Percentiles rank a stretch among this genome's conserved stretches.
These are phyloP conservation scores for Andrena marginata DNA, from an alignment of 2,888 invertebrate species.

Conservation along the genomic window DNA sequence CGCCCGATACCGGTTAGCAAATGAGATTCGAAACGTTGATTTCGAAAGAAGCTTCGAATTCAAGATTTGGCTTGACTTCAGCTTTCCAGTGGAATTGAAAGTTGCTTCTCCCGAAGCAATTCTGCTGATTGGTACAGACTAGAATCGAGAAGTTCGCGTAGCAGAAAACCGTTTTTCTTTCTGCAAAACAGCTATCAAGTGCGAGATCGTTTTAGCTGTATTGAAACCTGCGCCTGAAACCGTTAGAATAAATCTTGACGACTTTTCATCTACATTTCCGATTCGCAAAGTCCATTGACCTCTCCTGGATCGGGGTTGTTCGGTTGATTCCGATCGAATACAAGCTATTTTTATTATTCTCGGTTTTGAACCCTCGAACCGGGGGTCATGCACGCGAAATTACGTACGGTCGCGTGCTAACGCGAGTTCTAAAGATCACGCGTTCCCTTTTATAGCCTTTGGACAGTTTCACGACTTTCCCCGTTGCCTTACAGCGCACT, in stretches of 20 bases:
- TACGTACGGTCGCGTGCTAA: slow-evolving; percentile 54
- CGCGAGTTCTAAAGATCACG: slow-evolving; percentile 35
- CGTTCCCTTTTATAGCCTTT: slow-evolving; percentile 22
- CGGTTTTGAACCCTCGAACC: slow-evolving; percentile 28
- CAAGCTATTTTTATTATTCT: slow-evolving; percentile 30
- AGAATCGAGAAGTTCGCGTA: slow-evolving; percentile 18
- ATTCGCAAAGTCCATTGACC: background rate
- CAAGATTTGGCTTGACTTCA: background rate
- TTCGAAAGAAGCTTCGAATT: background rate
- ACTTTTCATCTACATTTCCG: no score
- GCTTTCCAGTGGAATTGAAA: background rate
- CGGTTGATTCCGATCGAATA: slow-evolving; percentile 8
- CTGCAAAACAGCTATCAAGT: background rate
- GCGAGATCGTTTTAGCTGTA: no score
- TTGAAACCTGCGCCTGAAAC: no score
- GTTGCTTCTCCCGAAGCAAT: slow-evolving; percentile 34
- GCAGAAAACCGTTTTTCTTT: background rate
- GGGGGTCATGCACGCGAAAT: slow-evolving; percentile 55
- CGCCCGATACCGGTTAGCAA: background rate
- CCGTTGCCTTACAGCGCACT: background rate
- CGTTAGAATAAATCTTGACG: no score
- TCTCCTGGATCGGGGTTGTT: background rate
- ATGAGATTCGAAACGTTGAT: background rate
- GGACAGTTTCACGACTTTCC: slow-evolving; percentile 27
- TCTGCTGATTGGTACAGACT: slow-evolving; percentile 19